Percentiles rank a stretch among this genome's conserved stretches.
Conservation (phyloP, 2,888 invertebrate species). For the Drosophila seclusa region DNA sequence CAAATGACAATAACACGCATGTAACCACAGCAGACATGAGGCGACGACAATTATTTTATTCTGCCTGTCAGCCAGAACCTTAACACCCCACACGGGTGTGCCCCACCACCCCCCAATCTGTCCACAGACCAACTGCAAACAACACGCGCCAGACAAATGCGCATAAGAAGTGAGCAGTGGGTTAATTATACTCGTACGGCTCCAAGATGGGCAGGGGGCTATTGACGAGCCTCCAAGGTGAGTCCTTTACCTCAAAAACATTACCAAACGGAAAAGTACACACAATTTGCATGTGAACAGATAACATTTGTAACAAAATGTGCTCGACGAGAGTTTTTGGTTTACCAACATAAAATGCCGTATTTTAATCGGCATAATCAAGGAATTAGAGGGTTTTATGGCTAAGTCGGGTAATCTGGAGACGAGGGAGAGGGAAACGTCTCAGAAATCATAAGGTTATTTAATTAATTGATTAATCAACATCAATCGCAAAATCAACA, state of each 20-base stretch:
- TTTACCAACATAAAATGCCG: neutral
- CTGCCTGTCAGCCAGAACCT: conserved; percentile 34
- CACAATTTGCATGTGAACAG: conserved; percentile 19
- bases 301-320: neutral
- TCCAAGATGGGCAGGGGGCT: neutral
- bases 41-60: conserved; percentile 49
- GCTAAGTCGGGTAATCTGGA: no score
- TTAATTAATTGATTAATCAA: neutral
- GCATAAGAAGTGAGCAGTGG: conserved; percentile 24
- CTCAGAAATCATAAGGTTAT: neutral
- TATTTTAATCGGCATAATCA: neutral
- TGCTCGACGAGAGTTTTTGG: neutral
- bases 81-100: conserved; percentile 11
- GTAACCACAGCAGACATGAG: conserved; percentile 27
- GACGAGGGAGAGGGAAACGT: no score
- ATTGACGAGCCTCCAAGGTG: conserved; percentile 29
- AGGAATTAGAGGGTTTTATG: no score
- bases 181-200: conserved; percentile 38
- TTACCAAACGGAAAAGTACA: conserved; percentile 35
- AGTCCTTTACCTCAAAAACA: neutral
- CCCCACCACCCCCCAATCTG: neutral
- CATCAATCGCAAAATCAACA: neutral
- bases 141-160: conserved; percentile 61
- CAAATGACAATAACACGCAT: conserved; percentile 45
- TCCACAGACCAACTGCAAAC: neutral